These are phyloP conservation scores for Okapia johnstoni DNA, from an alignment of 2,113 vertebrate species.

Conservation along the genomic window DNA sequence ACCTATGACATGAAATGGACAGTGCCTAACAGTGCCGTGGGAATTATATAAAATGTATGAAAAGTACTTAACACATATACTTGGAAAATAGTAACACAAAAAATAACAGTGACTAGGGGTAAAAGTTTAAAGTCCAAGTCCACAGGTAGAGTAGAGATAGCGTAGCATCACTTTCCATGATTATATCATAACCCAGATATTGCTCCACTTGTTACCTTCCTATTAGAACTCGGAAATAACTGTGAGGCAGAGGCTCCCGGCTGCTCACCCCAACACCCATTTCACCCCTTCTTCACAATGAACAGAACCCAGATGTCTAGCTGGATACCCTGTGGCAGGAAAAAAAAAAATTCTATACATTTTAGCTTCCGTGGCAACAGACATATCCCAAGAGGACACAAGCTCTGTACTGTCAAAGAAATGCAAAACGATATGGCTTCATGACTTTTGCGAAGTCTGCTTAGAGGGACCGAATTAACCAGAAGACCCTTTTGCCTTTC, in stretches of 20 bases:
- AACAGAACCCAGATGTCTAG: neutral
- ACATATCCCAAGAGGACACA: neutral
- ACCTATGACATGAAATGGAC: neutral
- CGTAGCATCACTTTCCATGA: neutral
- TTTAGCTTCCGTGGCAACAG: neutral
- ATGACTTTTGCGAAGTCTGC: neutral
- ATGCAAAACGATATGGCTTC: neutral
- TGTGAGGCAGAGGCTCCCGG: neutral
- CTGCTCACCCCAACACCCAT: neutral
- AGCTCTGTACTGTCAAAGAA: neutral
- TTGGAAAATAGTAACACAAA: neutral
- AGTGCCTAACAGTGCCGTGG: neutral
- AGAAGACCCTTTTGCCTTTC: neutral
- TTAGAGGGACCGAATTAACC: neutral
- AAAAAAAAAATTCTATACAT: neutral
- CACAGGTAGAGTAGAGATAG: neutral
- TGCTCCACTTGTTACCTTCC: neutral
- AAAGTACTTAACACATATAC: neutral
- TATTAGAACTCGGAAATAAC: neutral
- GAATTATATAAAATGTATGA: neutral
- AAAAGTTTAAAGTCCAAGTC: neutral
- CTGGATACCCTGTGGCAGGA: neutral
- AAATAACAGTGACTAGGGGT: neutral
- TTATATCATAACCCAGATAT: neutral
- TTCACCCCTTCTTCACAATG: neutral